phyloP scores from a whole-genome alignment of 1,140 invertebrate genomes.

The Nautilus pompilius region DNA sequence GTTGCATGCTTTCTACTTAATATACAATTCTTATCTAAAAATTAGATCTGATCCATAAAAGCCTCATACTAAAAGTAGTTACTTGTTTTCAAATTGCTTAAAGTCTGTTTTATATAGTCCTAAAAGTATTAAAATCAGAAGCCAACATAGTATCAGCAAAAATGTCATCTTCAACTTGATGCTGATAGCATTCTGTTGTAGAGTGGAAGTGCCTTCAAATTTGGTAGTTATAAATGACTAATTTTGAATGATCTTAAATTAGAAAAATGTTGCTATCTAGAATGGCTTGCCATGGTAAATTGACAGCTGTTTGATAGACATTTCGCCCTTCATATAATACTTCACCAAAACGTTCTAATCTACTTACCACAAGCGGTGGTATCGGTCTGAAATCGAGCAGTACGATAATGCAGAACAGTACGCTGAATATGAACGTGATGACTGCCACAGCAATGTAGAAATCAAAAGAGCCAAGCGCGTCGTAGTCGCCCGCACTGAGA shows the following conservation, averaged over 20 bases:
- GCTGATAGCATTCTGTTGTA: not conserved
- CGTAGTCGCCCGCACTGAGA: constrained; percentile 14
- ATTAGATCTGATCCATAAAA: not conserved
- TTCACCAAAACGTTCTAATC: not conserved
- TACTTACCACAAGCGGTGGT: not conserved
- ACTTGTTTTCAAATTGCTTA: too few relatives aligned
- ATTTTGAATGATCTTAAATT: not conserved
- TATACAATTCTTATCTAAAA: not conserved
- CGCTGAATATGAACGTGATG: not conserved
- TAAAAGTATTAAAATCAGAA: not conserved
- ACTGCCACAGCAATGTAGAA: constrained; percentile 15
- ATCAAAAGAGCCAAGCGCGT: constrained; percentile 14
- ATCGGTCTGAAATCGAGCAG: constrained; percentile 2
- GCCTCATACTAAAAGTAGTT: not conserved
- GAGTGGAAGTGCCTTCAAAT: constrained; percentile 2
- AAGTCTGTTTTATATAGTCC: too few relatives aligned
- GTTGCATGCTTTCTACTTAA: not conserved
- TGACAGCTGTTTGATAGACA: not conserved
- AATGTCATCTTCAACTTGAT: not conserved
- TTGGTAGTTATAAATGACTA: constrained; percentile 6
- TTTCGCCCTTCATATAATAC: not conserved
- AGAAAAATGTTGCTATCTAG: not conserved
- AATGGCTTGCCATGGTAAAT: not conserved
- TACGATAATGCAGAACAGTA: constrained; percentile 12
- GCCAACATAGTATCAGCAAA: not conserved